Base-by-base conservation (phyloP, 1,140 invertebrate genomes). In the Scaptomyza hsui region DNA sequence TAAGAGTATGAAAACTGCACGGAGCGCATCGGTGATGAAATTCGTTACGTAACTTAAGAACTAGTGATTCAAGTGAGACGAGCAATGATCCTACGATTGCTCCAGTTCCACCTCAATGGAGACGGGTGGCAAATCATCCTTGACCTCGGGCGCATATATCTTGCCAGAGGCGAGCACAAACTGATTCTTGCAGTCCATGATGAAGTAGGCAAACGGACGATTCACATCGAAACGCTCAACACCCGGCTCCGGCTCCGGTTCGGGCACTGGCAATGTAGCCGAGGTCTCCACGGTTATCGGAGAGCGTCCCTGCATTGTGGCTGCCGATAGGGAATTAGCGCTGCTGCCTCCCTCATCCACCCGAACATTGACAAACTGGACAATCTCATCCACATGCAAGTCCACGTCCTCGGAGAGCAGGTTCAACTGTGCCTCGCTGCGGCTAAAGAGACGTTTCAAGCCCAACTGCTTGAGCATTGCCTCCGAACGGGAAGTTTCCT, bases 171-270 rank as follows among this genome's bases (percentile, higher is more conserved):
- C 94, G 4, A 94, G 92, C 1, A 95, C 92, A 5, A 95, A 92
- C 24, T 94, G 93, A 49, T 94, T 93, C 35, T 92, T 81, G 37
- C 92, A 93, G 69, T 96, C 94, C 12, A 93, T 78, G 21, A 96
- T 93, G 77, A 94, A 94, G 81, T 95, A 95, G 9, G 95, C 74
- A 82, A 95, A 96, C 0, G 95, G 95, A 72, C 93, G 94, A 62
- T 95, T 93, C 1, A 94, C 93, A 45, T 85, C 91, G 78, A 95
- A 94, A 10, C 72, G 70, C 70, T 91, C 67, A 79, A 91, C n/a
- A 45, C 77, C 72, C 62, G 91, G 44, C 48, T 78, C 64, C 62
- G 81, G 42, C 13, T 86, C 81, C 0, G 48, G 81, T 4, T 85
- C 81, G 0, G 81, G 81, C 3, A 77, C 77, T 0, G 81, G 80